phyloP scores from a whole-genome alignment of 2,113 vertebrate genomes.

The Macaca nemestrina region DNA sequence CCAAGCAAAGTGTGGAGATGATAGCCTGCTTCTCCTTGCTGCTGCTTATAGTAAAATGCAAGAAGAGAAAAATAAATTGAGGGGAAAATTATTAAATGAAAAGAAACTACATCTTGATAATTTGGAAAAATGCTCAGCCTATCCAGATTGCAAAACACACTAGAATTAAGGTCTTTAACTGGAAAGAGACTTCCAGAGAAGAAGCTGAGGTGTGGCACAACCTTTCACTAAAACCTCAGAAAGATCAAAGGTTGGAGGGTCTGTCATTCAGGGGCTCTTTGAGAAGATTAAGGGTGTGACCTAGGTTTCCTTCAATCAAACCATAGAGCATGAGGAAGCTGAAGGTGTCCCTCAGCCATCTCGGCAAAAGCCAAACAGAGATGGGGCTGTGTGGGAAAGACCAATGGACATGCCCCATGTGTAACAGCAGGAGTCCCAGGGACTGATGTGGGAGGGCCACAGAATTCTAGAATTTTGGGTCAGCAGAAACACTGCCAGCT shows the following conservation, averaged over 20 bases:
- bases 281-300: background rate
- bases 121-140: background rate
- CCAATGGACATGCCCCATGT: background rate
- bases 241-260: accelerated
- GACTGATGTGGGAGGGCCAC: accelerated
- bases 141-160: background rate
- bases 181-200: background rate
- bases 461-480: background rate
- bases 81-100: background rate
- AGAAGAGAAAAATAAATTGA: background rate
- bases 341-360: accelerated
- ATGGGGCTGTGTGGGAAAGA: accelerated
- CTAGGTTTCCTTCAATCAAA: no score
- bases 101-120: background rate
- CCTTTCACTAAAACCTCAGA: accelerated
- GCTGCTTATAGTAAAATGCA: accelerated
- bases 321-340: accelerated
- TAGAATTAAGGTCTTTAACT: background rate
- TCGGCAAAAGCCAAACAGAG: no score
- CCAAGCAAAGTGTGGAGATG: background rate
- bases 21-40: background rate
- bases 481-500: background rate
- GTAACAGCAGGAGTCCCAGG: accelerated
- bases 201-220: accelerated
- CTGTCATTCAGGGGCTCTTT: background rate